Percentiles rank a stretch among this genome's conserved stretches.
phyloP scores from a whole-genome alignment of 2,797 vertebrate species.

The Kryptopterus vitreolus region DNA sequence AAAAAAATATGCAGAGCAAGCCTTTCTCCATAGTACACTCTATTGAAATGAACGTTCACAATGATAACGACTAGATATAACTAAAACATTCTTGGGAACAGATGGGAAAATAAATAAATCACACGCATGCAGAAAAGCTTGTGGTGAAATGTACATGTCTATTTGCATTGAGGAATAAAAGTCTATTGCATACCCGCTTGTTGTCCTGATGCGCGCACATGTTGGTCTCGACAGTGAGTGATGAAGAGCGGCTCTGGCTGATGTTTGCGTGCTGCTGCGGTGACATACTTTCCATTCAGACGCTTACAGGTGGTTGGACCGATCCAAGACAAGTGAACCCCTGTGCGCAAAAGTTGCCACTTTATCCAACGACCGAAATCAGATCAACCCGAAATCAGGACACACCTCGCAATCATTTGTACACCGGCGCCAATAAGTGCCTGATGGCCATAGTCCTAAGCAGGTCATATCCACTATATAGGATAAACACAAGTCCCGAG shows the following conservation, averaged over 20 bases:
- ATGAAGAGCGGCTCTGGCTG: slow-evolving; percentile 81
- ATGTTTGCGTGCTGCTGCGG: slow-evolving; percentile 85
- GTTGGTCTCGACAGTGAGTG: slow-evolving; percentile 78
- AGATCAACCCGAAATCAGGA: neutral
- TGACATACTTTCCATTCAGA: slow-evolving; percentile 91
- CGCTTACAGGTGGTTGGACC: slow-evolving; percentile 50
- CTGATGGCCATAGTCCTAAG: neutral
- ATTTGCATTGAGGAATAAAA: neutral
- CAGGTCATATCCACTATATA: neutral
- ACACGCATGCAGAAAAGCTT: neutral
- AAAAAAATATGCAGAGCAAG: neutral
- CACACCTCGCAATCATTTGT: neutral
- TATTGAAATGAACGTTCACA: neutral
- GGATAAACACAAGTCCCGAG: neutral
- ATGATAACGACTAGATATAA: neutral
- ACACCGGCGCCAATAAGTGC: neutral
- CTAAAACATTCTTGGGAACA: neutral
- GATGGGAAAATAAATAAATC: neutral
- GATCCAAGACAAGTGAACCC: slow-evolving; percentile 39
- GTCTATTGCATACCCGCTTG: slow-evolving; percentile 68
- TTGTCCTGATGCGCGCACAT: slow-evolving; percentile 62
- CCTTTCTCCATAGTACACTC: neutral
- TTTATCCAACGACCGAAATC: slow-evolving; percentile 3
- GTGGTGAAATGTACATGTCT: neutral
- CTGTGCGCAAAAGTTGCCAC: slow-evolving; percentile 13